Conservation (phyloP, 92 coral and sea anemone genomes). For the Parazoanthus swiftii region DNA sequence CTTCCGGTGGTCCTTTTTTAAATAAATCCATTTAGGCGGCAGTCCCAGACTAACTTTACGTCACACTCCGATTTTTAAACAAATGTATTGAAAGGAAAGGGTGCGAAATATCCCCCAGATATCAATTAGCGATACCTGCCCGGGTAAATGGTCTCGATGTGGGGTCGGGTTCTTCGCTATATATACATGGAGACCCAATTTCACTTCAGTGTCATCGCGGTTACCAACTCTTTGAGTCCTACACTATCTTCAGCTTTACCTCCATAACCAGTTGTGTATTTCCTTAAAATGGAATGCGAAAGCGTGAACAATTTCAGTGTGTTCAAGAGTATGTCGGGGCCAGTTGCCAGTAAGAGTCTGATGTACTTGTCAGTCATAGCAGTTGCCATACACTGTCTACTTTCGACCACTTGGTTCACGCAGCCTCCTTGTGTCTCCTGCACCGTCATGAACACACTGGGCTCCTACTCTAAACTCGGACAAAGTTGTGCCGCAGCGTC, state of each 20-base stretch:
- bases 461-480: slow-evolving; percentile 43
- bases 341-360: neutral
- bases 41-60: neutral
- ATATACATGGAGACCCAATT: neutral
- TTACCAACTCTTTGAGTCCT: neutral
- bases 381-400: neutral
- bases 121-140: slow-evolving; percentile 27
- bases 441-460: slow-evolving; percentile 63
- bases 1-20: neutral
- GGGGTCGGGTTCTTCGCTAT: slow-evolving; percentile 17
- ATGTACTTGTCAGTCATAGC: slow-evolving; percentile 9
- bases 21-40: neutral
- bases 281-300: slow-evolving; percentile 2
- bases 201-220: neutral
- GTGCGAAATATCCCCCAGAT: slow-evolving; percentile 17
- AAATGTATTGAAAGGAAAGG: slow-evolving; percentile 6
- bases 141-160: neutral
- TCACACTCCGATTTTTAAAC: slow-evolving; percentile 17
- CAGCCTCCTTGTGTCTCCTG: slow-evolving; percentile 79
- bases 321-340: neutral
- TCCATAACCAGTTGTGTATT: neutral
- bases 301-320: neutral
- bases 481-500: slow-evolving; percentile 49
- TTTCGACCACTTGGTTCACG: slow-evolving; percentile 35
- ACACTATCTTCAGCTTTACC: neutral